Evolutionary conservation across 2,113 vertebrate genomes (phyloP), one percentile per base, ranked within the genome.

Genomic region (Bolborhynchus lineola): DNA sequence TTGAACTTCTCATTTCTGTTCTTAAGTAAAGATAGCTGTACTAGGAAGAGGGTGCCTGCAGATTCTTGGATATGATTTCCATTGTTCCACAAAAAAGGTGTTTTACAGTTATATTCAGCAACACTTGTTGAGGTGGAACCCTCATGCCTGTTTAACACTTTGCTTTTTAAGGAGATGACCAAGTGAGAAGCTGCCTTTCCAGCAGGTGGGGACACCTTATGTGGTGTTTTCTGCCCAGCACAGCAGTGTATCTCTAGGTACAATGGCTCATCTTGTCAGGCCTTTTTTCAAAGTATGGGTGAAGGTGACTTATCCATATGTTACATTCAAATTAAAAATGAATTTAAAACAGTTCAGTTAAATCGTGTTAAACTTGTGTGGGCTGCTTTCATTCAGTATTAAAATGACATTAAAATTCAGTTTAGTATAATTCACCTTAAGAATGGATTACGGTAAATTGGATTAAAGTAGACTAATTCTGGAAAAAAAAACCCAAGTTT

Each of bases 401-500:
- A 89, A 95, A 91, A 93, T 75, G 17, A 83, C 1, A 2, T 91
- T 92, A 87, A 87, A 95, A 92, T 92, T 91, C 49, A 90, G 35
- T 91, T 95, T 82, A 72, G 62, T 72, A n/a, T 95, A 96, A 94
- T 92, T 94, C 84, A 96, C 86, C 70, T 96, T 92, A 82, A 70
- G 78, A 95, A 81, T 87, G 65, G 89, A 85, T 97, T 94, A 95
- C 2, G 1, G 29, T 89, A 95, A 96, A 95, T 87, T 93, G 89
- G 91, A 95, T 95, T 95, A 85, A 93, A 90, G 64, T 55, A 71
- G 65, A 60, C 62, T 87, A 84, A 87, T 94, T 84, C 69, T 82
- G 65, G 42, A 63, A 81, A 90, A 92, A 78, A 83, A 86, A 39
- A 29, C 55, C 78, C n/a, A 42, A 88, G 52, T 72, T 92, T 84